Percentiles rank a stretch among this genome's conserved stretches.
Evolutionary conservation across 2,797 vertebrate species (phyloP).

Genomic region (Echeneis naucrates): DNA sequence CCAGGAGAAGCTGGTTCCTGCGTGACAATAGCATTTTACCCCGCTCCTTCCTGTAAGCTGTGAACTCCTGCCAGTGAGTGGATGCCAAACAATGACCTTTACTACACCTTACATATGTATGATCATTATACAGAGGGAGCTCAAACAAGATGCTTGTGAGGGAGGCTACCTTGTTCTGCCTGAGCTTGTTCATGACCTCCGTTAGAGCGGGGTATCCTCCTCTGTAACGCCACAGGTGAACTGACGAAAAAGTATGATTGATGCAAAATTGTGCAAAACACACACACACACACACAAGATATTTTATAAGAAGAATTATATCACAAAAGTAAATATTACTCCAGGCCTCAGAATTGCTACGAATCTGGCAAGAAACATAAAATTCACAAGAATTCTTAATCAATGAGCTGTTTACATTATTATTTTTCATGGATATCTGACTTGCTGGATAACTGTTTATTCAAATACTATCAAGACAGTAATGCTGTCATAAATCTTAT

Average conservation of each 20-base stretch:
- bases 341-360: neutral
- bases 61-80: slow-evolving; percentile 87
- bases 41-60: slow-evolving; percentile 91
- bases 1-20: slow-evolving; percentile 93
- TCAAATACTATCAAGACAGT: neutral
- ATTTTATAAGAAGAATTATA: neutral
- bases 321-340: neutral
- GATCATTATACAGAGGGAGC: too few relatives aligned
- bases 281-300: too few relatives aligned
- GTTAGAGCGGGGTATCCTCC: slow-evolving; percentile 97
- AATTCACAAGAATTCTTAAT: neutral
- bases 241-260: slow-evolving; percentile 77
- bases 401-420: neutral
- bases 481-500: neutral
- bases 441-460: neutral
- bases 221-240: slow-evolving; percentile 97
- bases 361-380: neutral
- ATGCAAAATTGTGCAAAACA: slow-evolving; percentile 7
- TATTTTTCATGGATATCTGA: neutral
- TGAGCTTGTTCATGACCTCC: slow-evolving; percentile 97
- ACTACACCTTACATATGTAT: neutral
- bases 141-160: neutral
- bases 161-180: slow-evolving; percentile 89
- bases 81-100: slow-evolving; percentile 29
- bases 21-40: slow-evolving; percentile 96